Conservation (phyloP, 1,140 invertebrate genomes). For the Caenorhabditis latens region DNA sequence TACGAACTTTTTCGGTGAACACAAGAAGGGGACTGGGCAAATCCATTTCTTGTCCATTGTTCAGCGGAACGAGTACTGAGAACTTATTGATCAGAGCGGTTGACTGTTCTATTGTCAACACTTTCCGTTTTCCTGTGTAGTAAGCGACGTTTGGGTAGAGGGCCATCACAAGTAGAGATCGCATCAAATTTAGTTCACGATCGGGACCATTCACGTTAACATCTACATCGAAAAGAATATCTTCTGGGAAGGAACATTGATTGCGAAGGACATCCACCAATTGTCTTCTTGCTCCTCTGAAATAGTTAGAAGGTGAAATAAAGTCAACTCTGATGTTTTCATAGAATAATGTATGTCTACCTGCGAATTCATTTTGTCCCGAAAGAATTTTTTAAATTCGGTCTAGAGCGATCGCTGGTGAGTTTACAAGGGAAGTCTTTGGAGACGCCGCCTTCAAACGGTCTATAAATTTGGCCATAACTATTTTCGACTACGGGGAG, state of each 20-base stretch:
- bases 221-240: slow-evolving; percentile 84
- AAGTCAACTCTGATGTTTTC: too few relatives aligned
- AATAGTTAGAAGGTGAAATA: neutral
- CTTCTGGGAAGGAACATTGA: slow-evolving; percentile 89
- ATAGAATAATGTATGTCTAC: too few relatives aligned
- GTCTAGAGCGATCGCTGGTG: too few relatives aligned
- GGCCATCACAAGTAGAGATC: slow-evolving; percentile 80
- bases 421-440: too few relatives aligned
- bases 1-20: slow-evolving; percentile 96
- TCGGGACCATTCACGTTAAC: slow-evolving; percentile 86
- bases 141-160: slow-evolving; percentile 96
- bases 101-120: slow-evolving; percentile 91
- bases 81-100: slow-evolving; percentile 94
- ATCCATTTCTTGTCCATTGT: slow-evolving; percentile 82
- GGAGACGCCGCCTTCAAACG: too few relatives aligned
- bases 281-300: slow-evolving; percentile 83
- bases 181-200: slow-evolving; percentile 86
- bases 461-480: too few relatives aligned
- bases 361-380: too few relatives aligned
- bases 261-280: slow-evolving; percentile 87
- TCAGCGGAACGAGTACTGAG: slow-evolving; percentile 92
- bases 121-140: slow-evolving; percentile 93
- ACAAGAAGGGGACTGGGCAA: slow-evolving; percentile 96
- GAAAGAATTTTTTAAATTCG: too few relatives aligned
- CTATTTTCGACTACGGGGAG: too few relatives aligned